These are phyloP conservation scores for Pangasius macronema DNA, from an alignment of 2,797 vertebrate genomes.

Conservation along the genomic window DNA sequence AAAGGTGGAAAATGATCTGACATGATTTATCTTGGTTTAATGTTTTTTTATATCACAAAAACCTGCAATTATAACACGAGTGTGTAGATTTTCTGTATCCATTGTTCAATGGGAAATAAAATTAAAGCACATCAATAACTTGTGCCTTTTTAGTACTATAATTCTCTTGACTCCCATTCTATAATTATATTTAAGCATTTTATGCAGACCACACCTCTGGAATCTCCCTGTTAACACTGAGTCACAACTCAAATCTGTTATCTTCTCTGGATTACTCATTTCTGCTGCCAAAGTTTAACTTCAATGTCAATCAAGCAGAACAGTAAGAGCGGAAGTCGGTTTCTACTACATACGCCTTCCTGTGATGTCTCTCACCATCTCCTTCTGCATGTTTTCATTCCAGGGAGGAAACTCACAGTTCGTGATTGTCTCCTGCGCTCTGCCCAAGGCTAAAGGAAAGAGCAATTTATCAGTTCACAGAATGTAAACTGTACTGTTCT, in stretches of 20 bases:
- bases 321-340: slow-evolving; percentile 16
- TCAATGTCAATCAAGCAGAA: slow-evolving; percentile 7
- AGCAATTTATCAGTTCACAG: slow-evolving; percentile 40
- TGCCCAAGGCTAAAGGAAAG: slow-evolving; percentile 48
- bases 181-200: slow-evolving; percentile 27
- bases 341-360: slow-evolving; percentile 8
- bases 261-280: slow-evolving; percentile 32
- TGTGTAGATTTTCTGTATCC: background rate
- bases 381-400: slow-evolving; percentile 25
- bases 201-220: slow-evolving; percentile 2
- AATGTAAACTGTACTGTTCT: slow-evolving; percentile 42
- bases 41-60: background rate
- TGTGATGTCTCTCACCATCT: slow-evolving; percentile 13
- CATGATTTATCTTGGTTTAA: background rate
- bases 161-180: background rate
- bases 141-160: background rate
- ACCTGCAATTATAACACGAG: background rate
- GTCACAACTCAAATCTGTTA: slow-evolving; percentile 31
- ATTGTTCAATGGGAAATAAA: background rate
- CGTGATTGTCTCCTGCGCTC: slow-evolving; percentile 21
- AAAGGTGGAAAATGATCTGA: background rate
- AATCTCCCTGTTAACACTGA: slow-evolving; percentile 23
- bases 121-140: background rate
- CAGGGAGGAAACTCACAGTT: slow-evolving; percentile 29
- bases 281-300: slow-evolving; percentile 17